phyloP scores from a whole-genome alignment of 1,140 invertebrate genomes.

The Bombyx mandarina region DNA sequence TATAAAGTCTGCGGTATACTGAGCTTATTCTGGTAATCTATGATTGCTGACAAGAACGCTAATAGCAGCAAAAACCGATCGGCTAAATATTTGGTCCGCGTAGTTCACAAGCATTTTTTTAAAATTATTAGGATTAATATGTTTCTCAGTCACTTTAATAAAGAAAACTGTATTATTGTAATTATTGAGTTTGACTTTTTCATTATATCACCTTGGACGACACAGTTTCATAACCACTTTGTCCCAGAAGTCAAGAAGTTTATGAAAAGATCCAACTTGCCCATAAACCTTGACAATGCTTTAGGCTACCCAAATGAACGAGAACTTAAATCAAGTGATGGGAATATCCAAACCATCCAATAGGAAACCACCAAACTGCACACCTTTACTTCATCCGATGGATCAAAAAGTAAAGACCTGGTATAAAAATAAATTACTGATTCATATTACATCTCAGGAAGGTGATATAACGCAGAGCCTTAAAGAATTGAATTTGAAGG shows the following conservation, averaged over 20 bases:
- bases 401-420: conserved; percentile 44
- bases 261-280: conserved; percentile 25
- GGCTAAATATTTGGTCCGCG: no score
- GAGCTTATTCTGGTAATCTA: no score
- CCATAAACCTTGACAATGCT: conserved; percentile 26
- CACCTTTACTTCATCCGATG: conserved; percentile 60
- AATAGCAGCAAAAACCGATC: no score
- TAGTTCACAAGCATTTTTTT: no score
- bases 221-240: conserved; percentile 6
- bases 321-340: conserved; percentile 22
- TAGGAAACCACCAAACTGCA: conserved; percentile 55
- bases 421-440: conserved; percentile 23
- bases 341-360: conserved; percentile 46
- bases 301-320: conserved; percentile 18
- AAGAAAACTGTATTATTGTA: no score
- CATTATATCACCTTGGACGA: no score
- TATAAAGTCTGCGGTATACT: no score
- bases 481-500: conserved; percentile 38
- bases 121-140: no score
- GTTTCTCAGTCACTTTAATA: no score
- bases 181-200: no score
- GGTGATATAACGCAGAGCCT: conserved; percentile 18
- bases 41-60: no score
- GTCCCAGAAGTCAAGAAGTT: conserved; percentile 4
- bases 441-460: conserved; percentile 15